Evolutionary conservation across 1,140 invertebrate genomes (phyloP), one percentile per base, ranked within the genome.

Genomic region (Listronotus oregonensis): DNA sequence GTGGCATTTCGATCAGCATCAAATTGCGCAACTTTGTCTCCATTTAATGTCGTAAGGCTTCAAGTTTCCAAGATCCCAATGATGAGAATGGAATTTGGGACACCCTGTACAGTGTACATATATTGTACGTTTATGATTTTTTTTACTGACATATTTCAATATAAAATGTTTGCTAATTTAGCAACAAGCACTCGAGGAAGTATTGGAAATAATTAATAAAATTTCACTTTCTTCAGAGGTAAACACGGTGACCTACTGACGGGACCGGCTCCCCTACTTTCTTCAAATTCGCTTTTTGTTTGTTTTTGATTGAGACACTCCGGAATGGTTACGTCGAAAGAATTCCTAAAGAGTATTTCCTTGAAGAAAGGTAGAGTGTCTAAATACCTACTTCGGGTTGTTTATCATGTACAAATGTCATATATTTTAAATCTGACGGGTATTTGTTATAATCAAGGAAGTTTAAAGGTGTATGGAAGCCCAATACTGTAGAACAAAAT

Each of bases 191-290:
- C 17, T 44, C 18, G 52, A 67, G 66, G 57, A 66, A 69, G 59
- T 69, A 57, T 27, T 27, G 21, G 21, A 27, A 27, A 27, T 27
- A 27, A 27, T 1, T 27, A 27, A 69, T 56, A 64, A 69, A 69
- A 66, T 69, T 69, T 69, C 68, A 69, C 68, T 69, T 69, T 69
- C 68, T 69, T 69, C 47, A 56, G 40, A 51, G 39, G 52, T 66
- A 69, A 56, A 60, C 64, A 40, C 27, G 59, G 31, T 69, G 68
- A 69, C 68, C 68, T 56, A 69, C 57, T 69, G 47, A 42, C 68
- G 58, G 63, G 68, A 57, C 68, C 68, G 64, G 66, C 64, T 69
- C 68, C 66, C 68, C 68, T 69, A 69, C 68, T 69, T 69, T 69
- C 64, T 39, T 69, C 52, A 63, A 65, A 69, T 65, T 65, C 46